These are phyloP conservation scores for Clistopyga incitator DNA, from an alignment of 2,888 invertebrate species.

Conservation along the genomic window DNA sequence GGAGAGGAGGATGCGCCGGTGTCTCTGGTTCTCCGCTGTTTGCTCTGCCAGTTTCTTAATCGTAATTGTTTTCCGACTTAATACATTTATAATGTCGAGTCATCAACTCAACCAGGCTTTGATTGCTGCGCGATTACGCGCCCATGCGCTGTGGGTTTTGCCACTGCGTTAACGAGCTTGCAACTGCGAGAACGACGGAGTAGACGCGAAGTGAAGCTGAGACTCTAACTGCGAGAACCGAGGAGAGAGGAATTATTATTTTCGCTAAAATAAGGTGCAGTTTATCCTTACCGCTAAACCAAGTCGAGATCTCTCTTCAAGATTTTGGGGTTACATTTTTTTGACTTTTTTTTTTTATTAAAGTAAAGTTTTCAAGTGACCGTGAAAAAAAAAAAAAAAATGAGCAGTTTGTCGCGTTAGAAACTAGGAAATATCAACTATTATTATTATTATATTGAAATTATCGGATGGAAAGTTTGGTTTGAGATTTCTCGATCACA, in stretches of 20 bases:
- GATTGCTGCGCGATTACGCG: slow-evolving; percentile 77
- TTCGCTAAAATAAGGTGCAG: slow-evolving; percentile 45
- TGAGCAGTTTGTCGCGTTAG: not conserved
- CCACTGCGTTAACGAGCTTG: slow-evolving; percentile 76
- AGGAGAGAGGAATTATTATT: slow-evolving; percentile 55
- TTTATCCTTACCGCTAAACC: not conserved
- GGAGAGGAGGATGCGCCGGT: not conserved
- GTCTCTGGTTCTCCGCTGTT: slow-evolving; percentile 43
- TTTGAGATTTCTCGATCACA: slow-evolving; percentile 52
- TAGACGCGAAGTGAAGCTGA: slow-evolving; percentile 48
- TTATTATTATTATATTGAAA: slow-evolving; percentile 63
- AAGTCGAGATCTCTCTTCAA: not conserved
- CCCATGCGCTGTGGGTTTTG: slow-evolving; percentile 74
- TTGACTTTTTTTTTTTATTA: too few relatives aligned
- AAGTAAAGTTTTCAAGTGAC: too few relatives aligned
- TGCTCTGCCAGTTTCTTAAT: slow-evolving; percentile 68
- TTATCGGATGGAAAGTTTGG: slow-evolving; percentile 63
- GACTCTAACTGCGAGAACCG: slow-evolving; percentile 45
- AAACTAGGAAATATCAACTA: slow-evolving; percentile 25
- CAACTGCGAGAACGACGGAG: slow-evolving; percentile 41
- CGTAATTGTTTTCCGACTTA: slow-evolving; percentile 77
- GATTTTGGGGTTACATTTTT: slow-evolving; percentile 9
- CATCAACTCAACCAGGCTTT: slow-evolving; percentile 76
- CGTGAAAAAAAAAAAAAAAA: not conserved
- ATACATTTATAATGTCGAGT: slow-evolving; percentile 80